phyloP scores from a whole-genome alignment of 2,797 vertebrate genomes.

The Parambassis ranga region DNA sequence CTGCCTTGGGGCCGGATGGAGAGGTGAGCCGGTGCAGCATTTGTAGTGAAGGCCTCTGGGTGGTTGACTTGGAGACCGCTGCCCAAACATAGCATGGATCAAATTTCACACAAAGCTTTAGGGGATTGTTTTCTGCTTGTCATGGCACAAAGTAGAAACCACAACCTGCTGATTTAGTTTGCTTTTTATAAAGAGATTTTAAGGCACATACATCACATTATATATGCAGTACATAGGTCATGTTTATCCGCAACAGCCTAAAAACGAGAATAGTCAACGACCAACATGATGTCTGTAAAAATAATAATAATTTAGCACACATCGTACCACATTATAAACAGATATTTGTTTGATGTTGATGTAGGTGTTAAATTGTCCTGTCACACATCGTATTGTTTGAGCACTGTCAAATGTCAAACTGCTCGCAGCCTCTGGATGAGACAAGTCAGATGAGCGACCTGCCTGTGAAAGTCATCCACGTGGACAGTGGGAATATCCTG shows the following conservation, averaged over 20 bases:
- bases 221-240: neutral
- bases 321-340: neutral
- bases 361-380: neutral
- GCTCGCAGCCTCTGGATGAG: constrained; percentile 90
- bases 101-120: constrained; percentile 3
- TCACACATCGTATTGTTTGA: too few species aligned
- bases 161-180: neutral
- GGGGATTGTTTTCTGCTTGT: neutral
- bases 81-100: neutral
- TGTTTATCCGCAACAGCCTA: neutral
- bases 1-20: constrained; percentile 90
- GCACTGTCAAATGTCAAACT: neutral
- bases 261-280: neutral
- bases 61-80: neutral
- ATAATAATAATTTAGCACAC: neutral
- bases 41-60: neutral
- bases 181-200: neutral
- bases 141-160: neutral
- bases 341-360: neutral
- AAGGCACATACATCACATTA: neutral
- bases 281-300: too few species aligned
- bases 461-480: constrained; percentile 94
- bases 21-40: constrained; percentile 80
- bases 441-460: constrained; percentile 99
- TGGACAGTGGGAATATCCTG: constrained; percentile 95